Conservation (phyloP, 2,797 vertebrate genomes). For the Scarus forsteni region DNA sequence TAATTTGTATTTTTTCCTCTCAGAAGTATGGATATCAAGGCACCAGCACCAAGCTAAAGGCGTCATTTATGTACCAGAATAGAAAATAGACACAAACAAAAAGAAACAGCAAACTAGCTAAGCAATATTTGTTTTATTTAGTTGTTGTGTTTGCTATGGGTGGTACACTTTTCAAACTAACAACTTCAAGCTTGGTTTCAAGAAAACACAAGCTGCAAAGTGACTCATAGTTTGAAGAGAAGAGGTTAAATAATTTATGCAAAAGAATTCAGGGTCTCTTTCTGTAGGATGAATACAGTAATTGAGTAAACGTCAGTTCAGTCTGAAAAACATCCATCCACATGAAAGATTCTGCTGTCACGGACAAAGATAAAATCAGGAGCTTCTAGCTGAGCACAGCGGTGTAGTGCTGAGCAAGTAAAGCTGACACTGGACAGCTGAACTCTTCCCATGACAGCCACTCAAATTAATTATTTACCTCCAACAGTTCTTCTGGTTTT, state of each 20-base stretch:
- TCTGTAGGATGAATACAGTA: conserved; percentile 1
- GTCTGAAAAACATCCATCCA: conserved; percentile 6
- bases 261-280: neutral
- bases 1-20: too few species aligned
- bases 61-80: too few species aligned
- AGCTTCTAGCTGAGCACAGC: conserved; percentile 4
- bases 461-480: conserved; percentile 66
- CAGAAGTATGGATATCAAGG: too few species aligned
- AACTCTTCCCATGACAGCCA: conserved; percentile 40
- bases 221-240: neutral
- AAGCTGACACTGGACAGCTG: conserved; percentile 30
- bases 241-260: neutral
- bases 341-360: conserved; percentile 13
- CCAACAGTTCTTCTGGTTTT: conserved; percentile 34
- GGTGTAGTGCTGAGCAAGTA: conserved; percentile 48
- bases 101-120: too few species aligned
- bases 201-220: neutral
- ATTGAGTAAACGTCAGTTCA: conserved; percentile 13
- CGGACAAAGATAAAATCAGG: neutral
- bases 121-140: too few species aligned
- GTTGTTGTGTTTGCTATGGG: too few species aligned
- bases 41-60: too few species aligned
- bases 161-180: too few species aligned
- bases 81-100: too few species aligned
- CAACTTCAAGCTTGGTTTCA: neutral